Evolutionary conservation across 2,888 invertebrate genomes (phyloP).

Genomic region (Hyalella azteca): DNA sequence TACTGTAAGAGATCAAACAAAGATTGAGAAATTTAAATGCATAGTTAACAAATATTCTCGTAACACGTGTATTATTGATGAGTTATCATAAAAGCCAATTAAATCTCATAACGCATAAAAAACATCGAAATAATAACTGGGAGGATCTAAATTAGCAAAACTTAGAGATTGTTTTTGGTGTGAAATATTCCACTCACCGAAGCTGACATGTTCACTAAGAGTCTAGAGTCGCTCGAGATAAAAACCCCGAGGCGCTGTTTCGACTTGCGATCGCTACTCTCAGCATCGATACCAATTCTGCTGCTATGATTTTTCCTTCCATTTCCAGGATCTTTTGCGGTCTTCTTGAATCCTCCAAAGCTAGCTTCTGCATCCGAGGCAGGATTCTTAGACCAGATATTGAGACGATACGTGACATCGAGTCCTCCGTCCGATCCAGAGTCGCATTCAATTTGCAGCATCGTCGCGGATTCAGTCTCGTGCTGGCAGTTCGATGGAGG

Average conservation of each 20-base stretch:
- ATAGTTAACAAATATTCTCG: too few species aligned
- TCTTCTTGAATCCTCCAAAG: background rate
- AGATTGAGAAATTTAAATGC: too few species aligned
- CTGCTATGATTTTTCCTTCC: background rate
- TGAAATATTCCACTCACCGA: too few species aligned
- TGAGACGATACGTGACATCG: background rate
- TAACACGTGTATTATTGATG: too few species aligned
- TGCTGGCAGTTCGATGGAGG: background rate
- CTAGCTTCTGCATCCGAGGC: background rate
- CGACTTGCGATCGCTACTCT: background rate
- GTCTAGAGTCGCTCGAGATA: background rate
- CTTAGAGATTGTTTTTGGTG: too few species aligned
- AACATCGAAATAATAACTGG: too few species aligned
- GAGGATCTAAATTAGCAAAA: too few species aligned
- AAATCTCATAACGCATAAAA: too few species aligned
- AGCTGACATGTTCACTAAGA: background rate
- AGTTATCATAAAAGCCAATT: too few species aligned
- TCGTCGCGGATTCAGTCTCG: background rate
- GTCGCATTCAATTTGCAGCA: conserved; percentile 9
- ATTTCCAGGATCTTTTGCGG: background rate
- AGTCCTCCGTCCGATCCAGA: background rate
- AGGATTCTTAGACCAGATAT: conserved; percentile 7
- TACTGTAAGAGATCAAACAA: too few species aligned
- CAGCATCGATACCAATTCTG: background rate
- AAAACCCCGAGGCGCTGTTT: too few species aligned